Evolutionary conservation across 2,888 invertebrate genomes (phyloP).

Genomic region (Hirudinaria manillensis): DNA sequence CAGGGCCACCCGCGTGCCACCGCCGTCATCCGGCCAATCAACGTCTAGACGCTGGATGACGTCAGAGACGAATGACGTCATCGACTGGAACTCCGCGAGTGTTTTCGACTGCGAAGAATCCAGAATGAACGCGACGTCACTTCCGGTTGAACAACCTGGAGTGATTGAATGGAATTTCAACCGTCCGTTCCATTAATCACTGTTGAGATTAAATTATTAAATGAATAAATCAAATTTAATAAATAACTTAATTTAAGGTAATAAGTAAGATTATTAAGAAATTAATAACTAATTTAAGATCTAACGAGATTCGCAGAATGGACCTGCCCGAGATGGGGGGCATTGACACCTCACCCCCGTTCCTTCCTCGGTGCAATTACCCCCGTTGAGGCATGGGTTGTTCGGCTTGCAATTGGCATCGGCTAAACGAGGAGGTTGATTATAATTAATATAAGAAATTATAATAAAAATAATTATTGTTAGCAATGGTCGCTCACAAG

Average conservation of each 20-base stretch:
- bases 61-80: slow-evolving; percentile 30
- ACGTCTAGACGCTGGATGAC: slow-evolving; percentile 28
- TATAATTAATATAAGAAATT: no score
- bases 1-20: slow-evolving; percentile 23
- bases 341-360: slow-evolving; percentile 13
- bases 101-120: slow-evolving; percentile 33
- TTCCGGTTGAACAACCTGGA: slow-evolving; percentile 29
- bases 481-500: no score
- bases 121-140: slow-evolving; percentile 32
- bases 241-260: no score
- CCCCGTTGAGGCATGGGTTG: slow-evolving; percentile 11
- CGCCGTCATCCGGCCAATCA: slow-evolving; percentile 28
- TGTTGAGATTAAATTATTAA: no score
- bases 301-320: neutral
- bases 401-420: slow-evolving; percentile 1
- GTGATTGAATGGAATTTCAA: no score
- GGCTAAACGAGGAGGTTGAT: neutral
- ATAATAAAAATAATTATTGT: no score
- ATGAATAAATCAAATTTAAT: no score
- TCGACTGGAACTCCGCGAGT: slow-evolving; percentile 25
- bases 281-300: neutral
- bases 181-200: no score
- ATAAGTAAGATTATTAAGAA: no score
- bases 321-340: slow-evolving; percentile 3
- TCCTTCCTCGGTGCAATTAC: slow-evolving; percentile 14